A percentile compares a stretch with the other conserved stretches of the same genome.
These are phyloP conservation scores for Polypedilum vanderplanki DNA, from an alignment of 1,140 invertebrate species.

Conservation along the genomic window DNA sequence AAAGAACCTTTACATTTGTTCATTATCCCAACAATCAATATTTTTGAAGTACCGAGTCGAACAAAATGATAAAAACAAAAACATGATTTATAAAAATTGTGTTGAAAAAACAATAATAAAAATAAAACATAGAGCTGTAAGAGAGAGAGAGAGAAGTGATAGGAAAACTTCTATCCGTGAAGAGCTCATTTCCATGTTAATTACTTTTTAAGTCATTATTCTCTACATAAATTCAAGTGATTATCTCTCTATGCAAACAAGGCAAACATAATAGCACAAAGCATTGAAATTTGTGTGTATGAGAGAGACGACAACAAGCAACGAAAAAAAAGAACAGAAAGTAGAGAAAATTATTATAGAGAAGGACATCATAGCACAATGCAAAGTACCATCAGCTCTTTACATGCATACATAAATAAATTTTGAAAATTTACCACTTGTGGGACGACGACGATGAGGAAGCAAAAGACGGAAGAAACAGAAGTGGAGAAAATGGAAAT, in stretches of 20 bases:
- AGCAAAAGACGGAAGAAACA: not conserved
- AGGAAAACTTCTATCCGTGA: slow-evolving; percentile 24
- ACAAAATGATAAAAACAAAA: not conserved
- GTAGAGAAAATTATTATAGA: too few species aligned
- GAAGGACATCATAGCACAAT: not conserved
- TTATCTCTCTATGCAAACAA: slow-evolving; percentile 26
- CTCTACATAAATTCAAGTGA: slow-evolving; percentile 28
- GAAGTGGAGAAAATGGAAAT: slow-evolving; percentile 9
- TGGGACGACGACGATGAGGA: not conserved
- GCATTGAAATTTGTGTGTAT: not conserved
- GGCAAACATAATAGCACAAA: not conserved
- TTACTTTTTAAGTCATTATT: slow-evolving; percentile 28
- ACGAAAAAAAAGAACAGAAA: not conserved
- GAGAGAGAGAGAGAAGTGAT: not conserved
- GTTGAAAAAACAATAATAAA: too few species aligned
- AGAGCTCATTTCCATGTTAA: slow-evolving; percentile 29
- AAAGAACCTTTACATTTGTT: too few species aligned
- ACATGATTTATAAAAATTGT: not conserved
- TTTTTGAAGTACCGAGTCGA: not conserved
- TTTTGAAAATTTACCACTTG: slow-evolving; percentile 27
- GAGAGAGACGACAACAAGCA: not conserved
- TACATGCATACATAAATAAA: slow-evolving; percentile 25
- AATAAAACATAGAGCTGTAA: too few species aligned
- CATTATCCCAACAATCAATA: not conserved
- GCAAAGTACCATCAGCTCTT: not conserved